Conservation (phyloP, 30 jellyfish, hydroid and myxozoan species). For the Aurelia sp. region DNA sequence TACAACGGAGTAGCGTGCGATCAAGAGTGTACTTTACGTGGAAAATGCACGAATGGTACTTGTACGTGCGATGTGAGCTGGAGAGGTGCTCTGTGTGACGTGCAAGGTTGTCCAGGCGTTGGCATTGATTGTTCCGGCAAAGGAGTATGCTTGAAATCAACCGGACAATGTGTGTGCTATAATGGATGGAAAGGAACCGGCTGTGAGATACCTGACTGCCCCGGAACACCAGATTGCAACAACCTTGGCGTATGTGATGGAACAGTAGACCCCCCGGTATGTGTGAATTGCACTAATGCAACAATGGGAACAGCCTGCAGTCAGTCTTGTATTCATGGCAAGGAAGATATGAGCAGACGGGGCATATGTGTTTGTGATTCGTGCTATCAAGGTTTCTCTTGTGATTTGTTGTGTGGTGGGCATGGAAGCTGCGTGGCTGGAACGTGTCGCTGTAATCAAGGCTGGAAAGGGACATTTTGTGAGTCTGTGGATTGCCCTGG, state of each 20-base stretch:
- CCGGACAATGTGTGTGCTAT: slow-evolving; percentile 62
- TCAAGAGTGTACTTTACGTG: slow-evolving; percentile 62
- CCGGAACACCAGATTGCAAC: slow-evolving; percentile 72
- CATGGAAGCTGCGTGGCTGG: slow-evolving; percentile 33
- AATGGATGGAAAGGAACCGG: slow-evolving; percentile 72
- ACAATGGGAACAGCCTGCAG: slow-evolving; percentile 68
- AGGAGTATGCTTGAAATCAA: slow-evolving; percentile 57
- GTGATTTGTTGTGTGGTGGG: slow-evolving; percentile 64
- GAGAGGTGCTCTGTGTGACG: slow-evolving; percentile 61
- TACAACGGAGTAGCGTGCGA: slow-evolving; percentile 67
- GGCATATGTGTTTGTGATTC: slow-evolving; percentile 62
- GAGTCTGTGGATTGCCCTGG: slow-evolving; percentile 66
- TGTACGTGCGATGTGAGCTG: slow-evolving; percentile 58
- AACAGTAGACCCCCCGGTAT: slow-evolving; percentile 64
- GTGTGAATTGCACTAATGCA: slow-evolving; percentile 63
- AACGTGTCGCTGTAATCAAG: slow-evolving; percentile 43
- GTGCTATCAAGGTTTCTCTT: slow-evolving; percentile 66
- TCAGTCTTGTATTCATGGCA: slow-evolving; percentile 58
- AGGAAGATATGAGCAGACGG: slow-evolving; percentile 51
- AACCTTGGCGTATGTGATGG: slow-evolving; percentile 50
- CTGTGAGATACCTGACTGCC: slow-evolving; percentile 70
- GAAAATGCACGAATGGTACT: slow-evolving; percentile 43
- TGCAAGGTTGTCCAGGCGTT: slow-evolving; percentile 65
- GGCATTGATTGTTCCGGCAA: slow-evolving; percentile 63
- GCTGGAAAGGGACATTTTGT: slow-evolving; percentile 72